A percentile compares a stretch with the other conserved stretches of the same genome.
Evolutionary conservation across 1,140 invertebrate genomes (phyloP).

Genomic region (Drosophila nannoptera): DNA sequence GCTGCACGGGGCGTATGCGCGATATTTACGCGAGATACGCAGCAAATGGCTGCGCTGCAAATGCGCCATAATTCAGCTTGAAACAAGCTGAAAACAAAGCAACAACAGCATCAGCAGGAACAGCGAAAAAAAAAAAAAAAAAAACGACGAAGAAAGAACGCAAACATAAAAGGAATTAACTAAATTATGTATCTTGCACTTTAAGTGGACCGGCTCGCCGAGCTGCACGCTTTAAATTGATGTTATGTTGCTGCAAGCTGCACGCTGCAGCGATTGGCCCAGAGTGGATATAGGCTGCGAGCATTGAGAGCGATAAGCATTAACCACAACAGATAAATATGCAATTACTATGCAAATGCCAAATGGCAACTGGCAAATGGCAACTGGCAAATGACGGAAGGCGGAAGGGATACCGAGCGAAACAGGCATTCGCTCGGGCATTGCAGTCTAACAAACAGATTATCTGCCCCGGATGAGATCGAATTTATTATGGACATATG

Average conservation of each 20-base stretch:
- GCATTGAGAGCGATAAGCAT: slow-evolving; percentile 20
- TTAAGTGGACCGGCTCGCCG: slow-evolving; percentile 32
- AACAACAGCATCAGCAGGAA: slow-evolving; percentile 7
- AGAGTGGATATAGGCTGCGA: slow-evolving; percentile 9
- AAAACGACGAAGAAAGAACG: slow-evolving; percentile 1
- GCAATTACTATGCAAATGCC: slow-evolving; percentile 40
- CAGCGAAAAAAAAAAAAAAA: slow-evolving; percentile 2
- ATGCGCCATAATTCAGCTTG: slow-evolving; percentile 61
- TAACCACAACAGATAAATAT: slow-evolving; percentile 28
- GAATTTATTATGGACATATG: background rate
- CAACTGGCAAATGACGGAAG: slow-evolving; percentile 7
- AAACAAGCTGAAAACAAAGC: slow-evolving; percentile 37
- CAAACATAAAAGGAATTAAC: slow-evolving; percentile 40
- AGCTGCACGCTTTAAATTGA: slow-evolving; percentile 50
- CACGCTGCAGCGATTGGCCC: slow-evolving; percentile 14
- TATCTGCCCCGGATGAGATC: background rate
- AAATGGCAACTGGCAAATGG: slow-evolving; percentile 26
- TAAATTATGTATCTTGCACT: slow-evolving; percentile 57
- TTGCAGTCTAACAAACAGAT: background rate
- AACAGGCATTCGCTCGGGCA: background rate
- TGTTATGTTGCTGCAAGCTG: slow-evolving; percentile 35
- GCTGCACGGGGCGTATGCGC: slow-evolving; percentile 44
- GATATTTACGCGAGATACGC: slow-evolving; percentile 66
- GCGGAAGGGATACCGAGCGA: slow-evolving; percentile 5
- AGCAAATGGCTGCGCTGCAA: slow-evolving; percentile 39